Percentiles rank a stretch among this genome's conserved stretches.
Evolutionary conservation across 2,797 vertebrate genomes (phyloP).

Genomic region (Malacoraja senta): DNA sequence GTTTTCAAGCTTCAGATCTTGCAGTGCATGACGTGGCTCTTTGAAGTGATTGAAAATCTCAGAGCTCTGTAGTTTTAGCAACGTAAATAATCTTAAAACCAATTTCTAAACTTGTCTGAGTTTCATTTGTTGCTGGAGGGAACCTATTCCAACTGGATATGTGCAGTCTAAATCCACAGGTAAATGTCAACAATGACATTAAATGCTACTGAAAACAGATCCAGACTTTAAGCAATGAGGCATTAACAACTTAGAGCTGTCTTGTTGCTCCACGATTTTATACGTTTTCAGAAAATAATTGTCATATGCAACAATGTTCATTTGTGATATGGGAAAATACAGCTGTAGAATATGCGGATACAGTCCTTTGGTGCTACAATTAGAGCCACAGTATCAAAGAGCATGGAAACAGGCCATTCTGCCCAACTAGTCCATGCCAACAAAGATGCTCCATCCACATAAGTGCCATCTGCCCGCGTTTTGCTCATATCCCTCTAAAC

Average conservation of each 20-base stretch:
- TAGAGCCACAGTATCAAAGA: too few relatives aligned
- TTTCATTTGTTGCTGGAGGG: neutral
- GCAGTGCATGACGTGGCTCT: neutral
- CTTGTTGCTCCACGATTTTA: neutral
- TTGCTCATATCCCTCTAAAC: too few relatives aligned
- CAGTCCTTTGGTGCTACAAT: too few relatives aligned
- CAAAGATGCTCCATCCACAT: too few relatives aligned
- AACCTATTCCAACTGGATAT: neutral
- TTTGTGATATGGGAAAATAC: neutral
- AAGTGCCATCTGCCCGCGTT: too few relatives aligned
- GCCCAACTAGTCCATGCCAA: too few relatives aligned
- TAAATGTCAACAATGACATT: neutral
- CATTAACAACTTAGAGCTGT: neutral
- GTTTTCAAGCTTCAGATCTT: neutral
- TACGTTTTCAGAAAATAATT: neutral
- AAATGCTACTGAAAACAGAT: neutral
- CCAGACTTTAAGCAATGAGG: neutral
- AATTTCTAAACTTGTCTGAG: neutral
- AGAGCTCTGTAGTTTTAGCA: neutral
- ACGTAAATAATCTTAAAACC: neutral
- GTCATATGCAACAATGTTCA: neutral
- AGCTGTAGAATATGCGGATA: too few relatives aligned
- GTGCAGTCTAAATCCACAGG: neutral
- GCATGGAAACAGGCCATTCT: too few relatives aligned
- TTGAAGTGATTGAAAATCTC: neutral